Conservation (phyloP, 2,113 vertebrate species). For the Hiodon tergisus region DNA sequence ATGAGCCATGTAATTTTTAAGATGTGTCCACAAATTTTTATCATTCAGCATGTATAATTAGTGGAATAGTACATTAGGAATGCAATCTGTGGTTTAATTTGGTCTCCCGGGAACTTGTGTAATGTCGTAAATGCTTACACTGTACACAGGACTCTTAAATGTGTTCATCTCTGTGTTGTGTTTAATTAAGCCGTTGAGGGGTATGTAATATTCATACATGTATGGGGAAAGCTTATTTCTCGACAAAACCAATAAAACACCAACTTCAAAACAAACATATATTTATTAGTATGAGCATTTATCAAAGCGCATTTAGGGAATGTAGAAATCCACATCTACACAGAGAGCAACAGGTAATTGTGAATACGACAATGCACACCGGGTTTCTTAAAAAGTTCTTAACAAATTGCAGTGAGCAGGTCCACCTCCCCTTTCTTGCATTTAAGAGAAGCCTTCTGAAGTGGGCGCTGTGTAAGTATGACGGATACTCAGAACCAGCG, state of each 20-base stretch:
- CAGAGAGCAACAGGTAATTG: too few relatives aligned
- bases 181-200: conserved; percentile 60
- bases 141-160: conserved; percentile 53
- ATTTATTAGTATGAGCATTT: background rate
- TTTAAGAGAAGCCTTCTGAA: too few relatives aligned
- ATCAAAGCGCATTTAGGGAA: background rate
- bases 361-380: too few relatives aligned
- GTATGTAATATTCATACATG: conserved; percentile 41
- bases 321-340: too few relatives aligned
- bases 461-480: background rate
- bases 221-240: conserved; percentile 29
- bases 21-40: conserved; percentile 54
- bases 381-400: too few relatives aligned
- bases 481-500: background rate
- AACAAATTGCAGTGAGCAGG: background rate
- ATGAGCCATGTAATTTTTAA: conserved; percentile 66
- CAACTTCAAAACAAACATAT: conserved; percentile 18
- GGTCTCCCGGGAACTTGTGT: conserved; percentile 60
- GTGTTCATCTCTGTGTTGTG: conserved; percentile 63
- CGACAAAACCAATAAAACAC: conserved; percentile 31
- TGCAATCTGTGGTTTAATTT: conserved; percentile 62
- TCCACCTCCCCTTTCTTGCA: background rate
- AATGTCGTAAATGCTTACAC: conserved; percentile 56
- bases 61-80: conserved; percentile 62
- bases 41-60: conserved; percentile 63